Base-by-base conservation (phyloP, 2,113 vertebrate genomes). In the Tichodroma muraria region DNA sequence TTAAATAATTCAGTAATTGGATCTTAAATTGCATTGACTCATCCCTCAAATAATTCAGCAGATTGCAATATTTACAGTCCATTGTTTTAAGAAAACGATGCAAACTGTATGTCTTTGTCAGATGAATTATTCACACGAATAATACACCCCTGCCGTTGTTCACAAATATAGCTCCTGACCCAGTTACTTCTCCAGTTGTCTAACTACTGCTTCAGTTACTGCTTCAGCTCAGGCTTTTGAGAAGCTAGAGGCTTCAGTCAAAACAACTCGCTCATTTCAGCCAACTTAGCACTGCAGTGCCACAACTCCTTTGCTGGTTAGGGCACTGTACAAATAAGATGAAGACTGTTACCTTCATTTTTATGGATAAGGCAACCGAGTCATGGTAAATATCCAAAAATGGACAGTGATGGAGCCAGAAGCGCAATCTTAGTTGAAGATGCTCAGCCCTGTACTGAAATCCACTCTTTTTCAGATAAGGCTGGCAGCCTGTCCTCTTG, bases 31-130 rank as follows among this genome's bases (percentile, higher is more conserved):
- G 19, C 4, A 5, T 52, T 95, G 93, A 95, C 49, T 96, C 85
- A 91, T 94, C 91, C 79, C 52, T 49, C 85, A 89, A 88, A 76
- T 88, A 80, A 88, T 77, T 95, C 68, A 95, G 49, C 68, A 82
- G 85, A 78, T 56, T 83, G 31, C 42, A 89, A 33, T 80, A 88
- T 94, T 93, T 94, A 89, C 79, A 93, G 63, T 40, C 73, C 59
- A 80, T 89, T 94, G 71, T 95, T 91, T 92, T 69, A 94, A 91
- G 81, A 93, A 94, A 89, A 96, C 83, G 47, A 77, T 92, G 69
- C 60, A 96, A 95, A 75, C 82, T 85, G 54, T 76, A 85, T 24
- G 27, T 78, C 88, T 83, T 85, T 85, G 79, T 91, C 79, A 90
- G 72, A 94, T 57, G 66, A 96, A 91, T 93, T 80, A 84, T 75